A percentile compares a stretch with the other conserved stretches of the same genome.
Conservation (phyloP, 2,797 vertebrate species). For the Adelosebastes latens region DNA sequence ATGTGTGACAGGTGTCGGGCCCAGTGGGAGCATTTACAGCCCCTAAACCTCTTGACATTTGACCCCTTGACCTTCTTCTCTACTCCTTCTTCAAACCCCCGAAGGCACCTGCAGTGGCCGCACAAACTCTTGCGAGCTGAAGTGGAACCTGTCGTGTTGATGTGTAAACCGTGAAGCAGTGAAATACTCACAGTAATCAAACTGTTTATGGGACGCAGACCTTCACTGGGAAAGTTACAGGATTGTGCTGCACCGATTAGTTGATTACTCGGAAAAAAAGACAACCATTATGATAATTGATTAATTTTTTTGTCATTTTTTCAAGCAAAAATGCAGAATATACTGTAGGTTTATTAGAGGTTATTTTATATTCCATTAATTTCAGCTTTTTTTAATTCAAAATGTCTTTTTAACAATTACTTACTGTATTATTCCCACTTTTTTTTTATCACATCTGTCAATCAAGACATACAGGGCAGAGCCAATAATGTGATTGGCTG, state of each 20-base stretch:
- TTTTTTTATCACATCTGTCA: not conserved
- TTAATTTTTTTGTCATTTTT: not conserved
- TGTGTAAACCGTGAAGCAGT: not conserved
- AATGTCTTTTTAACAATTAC: not conserved
- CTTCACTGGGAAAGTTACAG: not conserved
- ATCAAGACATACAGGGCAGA: not conserved
- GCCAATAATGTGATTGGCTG: not conserved
- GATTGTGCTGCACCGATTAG: not conserved
- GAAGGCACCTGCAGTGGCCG: conserved; percentile 79
- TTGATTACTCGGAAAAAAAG: no score
- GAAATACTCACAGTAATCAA: not conserved
- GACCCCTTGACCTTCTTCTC: conserved; percentile 71
- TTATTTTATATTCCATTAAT: not conserved
- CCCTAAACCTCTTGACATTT: conserved; percentile 76
- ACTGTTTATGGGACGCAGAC: not conserved
- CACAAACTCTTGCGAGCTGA: conserved; percentile 36
- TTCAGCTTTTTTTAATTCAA: not conserved
- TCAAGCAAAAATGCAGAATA: not conserved
- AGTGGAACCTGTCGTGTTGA: conserved; percentile 44
- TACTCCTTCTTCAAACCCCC: conserved; percentile 40
- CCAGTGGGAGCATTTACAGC: conserved; percentile 79
- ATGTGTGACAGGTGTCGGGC: conserved; percentile 84
- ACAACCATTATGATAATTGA: not conserved
- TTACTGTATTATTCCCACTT: not conserved
- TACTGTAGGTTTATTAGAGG: not conserved